Evolutionary conservation across 2,113 vertebrate species (phyloP), one percentile per base, ranked within the genome.

Genomic region (Emydura subglobosa): DNA sequence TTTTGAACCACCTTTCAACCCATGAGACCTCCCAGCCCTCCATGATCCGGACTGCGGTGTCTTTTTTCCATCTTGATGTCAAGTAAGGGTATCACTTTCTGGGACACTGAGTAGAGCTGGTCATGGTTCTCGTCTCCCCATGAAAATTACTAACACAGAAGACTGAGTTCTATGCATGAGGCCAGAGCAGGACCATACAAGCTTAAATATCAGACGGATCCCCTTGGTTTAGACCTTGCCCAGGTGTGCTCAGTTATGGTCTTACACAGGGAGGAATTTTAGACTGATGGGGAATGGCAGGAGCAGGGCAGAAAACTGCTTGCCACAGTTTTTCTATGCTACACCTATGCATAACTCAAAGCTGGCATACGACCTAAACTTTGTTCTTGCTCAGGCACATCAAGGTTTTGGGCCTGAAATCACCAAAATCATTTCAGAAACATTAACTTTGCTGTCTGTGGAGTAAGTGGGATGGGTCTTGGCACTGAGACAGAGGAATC

Each of bases 101-200:
- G 65, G 81, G 72, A 59, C 57, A 85, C 44, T 80, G 22, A 82
- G 84, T 47, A 78, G 74, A 78, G 74, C 42, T 44, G 74, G 79
- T 87, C 78, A 91, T 29, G 89, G 79, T 80, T 91, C 53, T 84
- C 59, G 24, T 47, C 86, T 94, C 74, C 93, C 86, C 65, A 88
- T 25, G 74, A 44, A 42, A 47, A 47, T 65, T 42, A 13, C 79
- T 90, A 91, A 81, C 10, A 57, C 85, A 88, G 31, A 44, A 47
- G 21, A 47, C 22, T 78, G 9, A 74, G 72, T 47, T 42, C 22
- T 83, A 49, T 6, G 85, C 86, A 88, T 10, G 68, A 0, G 0
- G 22, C 81, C 13, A 76, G 2, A 53, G 34, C 79, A 2, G 24
- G 49, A 87, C 34, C 47, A 68, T 12, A 86, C 25, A 54, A 59